Base-by-base conservation (phyloP, 2,888 invertebrate species). In the Hipparchia semele region DNA sequence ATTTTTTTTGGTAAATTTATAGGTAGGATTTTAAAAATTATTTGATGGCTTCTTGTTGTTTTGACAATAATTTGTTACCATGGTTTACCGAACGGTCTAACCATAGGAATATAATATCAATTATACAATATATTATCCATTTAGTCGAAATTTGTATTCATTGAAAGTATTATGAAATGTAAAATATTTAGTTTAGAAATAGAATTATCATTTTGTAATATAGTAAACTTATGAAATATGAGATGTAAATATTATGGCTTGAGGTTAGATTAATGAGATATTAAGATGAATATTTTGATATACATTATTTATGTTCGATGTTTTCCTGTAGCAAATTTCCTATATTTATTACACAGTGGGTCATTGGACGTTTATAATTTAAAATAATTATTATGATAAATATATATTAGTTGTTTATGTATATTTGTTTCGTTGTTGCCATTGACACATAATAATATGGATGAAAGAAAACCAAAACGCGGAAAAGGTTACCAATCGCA, bases 131-230 rank as follows among this genome's bases (percentile, higher is more conserved):
- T 75, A 77, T 74, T 70, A 76, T 73, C 73, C 75, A 79, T 69
- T 69, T 76, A 78, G 78, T 77, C 70, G 75, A 80, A 82, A 80
- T 82, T 83, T 83, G 90, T 91, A 90, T 91, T 90, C 84, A 87
- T 87, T 85, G 80, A 87, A 90, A 92, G 92, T 92, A 91, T 92
- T 92, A 91, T 80, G 87, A 68, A 65, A 75, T 72, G 68, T 78
- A 77, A 59, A 49, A 72, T 74, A 71, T 72, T 39, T 73, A 73
- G 64, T 77, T 56, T 88, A 78, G 73, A 74, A 70, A 70, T 73
- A 71, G 72, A 56, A 51, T 68, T 69, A 70, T 60, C 59, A 67
- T 70, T 79, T 78, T 80, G 81, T 83, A 82, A 70, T 72, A 78
- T 81, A 81, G 72, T 69, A 73, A 71, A 75, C 61, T 13, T 54